phyloP scores from a whole-genome alignment of 1,140 invertebrate species.

The Zelostemma sp. region DNA sequence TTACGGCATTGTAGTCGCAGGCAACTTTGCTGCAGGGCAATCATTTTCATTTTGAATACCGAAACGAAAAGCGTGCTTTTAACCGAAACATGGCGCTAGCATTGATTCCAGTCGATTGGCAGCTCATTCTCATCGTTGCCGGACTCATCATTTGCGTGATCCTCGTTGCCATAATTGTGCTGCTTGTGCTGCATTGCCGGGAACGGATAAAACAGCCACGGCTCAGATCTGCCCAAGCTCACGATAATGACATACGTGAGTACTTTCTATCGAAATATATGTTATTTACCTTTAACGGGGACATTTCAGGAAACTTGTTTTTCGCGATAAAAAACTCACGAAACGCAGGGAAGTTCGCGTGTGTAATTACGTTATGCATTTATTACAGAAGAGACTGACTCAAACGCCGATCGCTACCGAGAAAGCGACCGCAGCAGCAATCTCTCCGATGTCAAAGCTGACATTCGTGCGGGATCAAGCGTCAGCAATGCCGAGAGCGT shows the following conservation, averaged over 20 bases:
- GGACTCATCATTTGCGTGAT: constrained; percentile 70
- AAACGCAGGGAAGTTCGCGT: not conserved
- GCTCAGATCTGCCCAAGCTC: constrained; percentile 62
- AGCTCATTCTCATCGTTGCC: constrained; percentile 71
- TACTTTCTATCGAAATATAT: constrained; percentile 40
- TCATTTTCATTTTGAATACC: not conserved
- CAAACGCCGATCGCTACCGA: constrained; percentile 84
- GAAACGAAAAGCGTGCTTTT: not conserved
- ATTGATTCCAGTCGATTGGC: constrained; percentile 71
- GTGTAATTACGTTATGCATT: constrained; percentile 1
- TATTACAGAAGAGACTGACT: constrained; percentile 71
- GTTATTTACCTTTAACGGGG: not conserved
- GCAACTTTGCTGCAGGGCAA: too few relatives aligned
- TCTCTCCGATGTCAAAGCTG: constrained; percentile 90
- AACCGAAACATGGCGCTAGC: constrained; percentile 58
- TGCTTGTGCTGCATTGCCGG: constrained; percentile 72
- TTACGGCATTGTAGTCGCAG: too few relatives aligned
- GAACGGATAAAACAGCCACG: constrained; percentile 69
- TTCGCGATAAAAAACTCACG: too few relatives aligned
- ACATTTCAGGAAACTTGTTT: too few relatives aligned
- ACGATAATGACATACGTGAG: constrained; percentile 69
- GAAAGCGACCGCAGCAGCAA: constrained; percentile 91
- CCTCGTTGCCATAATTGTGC: constrained; percentile 70
- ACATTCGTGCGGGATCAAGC: constrained; percentile 86
- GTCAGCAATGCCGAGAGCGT: constrained; percentile 78